Base-by-base conservation (phyloP, 2,888 invertebrate species). In the Phorcus lineatus region DNA sequence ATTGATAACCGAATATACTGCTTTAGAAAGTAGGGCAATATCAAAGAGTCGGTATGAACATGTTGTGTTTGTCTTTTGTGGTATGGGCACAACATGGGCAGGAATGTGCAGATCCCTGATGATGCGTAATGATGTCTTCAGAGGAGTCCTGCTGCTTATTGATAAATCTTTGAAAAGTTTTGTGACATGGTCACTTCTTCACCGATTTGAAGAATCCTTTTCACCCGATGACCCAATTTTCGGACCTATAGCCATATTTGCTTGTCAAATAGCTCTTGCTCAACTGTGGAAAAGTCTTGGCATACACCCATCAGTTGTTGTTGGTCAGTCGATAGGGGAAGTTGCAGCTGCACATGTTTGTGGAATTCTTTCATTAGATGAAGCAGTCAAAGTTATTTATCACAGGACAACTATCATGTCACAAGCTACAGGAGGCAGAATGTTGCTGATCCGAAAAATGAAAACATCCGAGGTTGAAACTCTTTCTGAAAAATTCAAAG, bases 301-400 rank as follows among this genome's bases (percentile, higher is more conserved):
- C 4, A 57, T 89, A 19, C 1, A n/a, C n/a, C 83, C 86, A 3
- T 80, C 81, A 62, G 78, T 67, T 47, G 81, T 88, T 16, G 57
- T 89, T n/a, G 89, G 89, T 19, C 88, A 88, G 77, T 87, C 87
- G 0, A 82, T 88, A 13, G 89, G 89, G 6, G 89, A 89, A 54
- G 87, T 89, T 9, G 86, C 88, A 16, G 89, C 87, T 4, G 86
- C 87, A 0, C 85, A 85, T 79, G 83, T 83, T 28, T 74, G 86
- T 9, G 86, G 87, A 11, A 74, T 77, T 24, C 53, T 88, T 7
- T 67, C 81, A 40, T 77, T 88, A 1, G 77, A 82, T n/a, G 79
- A 82, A 22, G 87, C 88, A 13, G 87, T 87, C 0, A 81, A 57
- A 24, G 81, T 89, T 7, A 87, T 87, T 22, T 88, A 84, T 62